A percentile compares a stretch with the other conserved stretches of the same genome.
Evolutionary conservation across 2,888 invertebrate species (phyloP).

Genomic region (Diplolepis rosae): DNA sequence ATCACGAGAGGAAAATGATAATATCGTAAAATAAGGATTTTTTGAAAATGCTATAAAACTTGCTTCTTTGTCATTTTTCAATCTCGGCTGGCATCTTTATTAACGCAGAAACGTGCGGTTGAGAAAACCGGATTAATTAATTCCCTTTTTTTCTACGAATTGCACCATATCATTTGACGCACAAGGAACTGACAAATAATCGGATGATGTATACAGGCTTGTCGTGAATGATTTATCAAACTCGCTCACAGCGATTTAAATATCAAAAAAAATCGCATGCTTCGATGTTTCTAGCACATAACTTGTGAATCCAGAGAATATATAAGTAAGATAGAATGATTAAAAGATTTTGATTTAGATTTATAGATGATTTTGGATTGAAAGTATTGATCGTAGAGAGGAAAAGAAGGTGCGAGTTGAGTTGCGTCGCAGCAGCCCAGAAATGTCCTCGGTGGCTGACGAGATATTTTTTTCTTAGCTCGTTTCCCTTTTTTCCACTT

Average conservation of each 20-base stretch:
- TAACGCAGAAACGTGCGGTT: background rate
- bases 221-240: slow-evolving; percentile 25
- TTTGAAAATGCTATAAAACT: slow-evolving; percentile 1
- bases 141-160: slow-evolving; percentile 9
- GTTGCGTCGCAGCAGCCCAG: slow-evolving; percentile 34
- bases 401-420: slow-evolving; percentile 22
- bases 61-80: slow-evolving; percentile 12
- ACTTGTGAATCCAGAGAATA: background rate
- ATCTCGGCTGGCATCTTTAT: slow-evolving; percentile 20
- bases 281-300: slow-evolving; percentile 5
- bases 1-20: no score
- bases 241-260: slow-evolving; percentile 17
- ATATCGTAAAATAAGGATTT: background rate
- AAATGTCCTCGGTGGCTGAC: slow-evolving; percentile 49
- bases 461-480: slow-evolving; percentile 35
- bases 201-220: slow-evolving; percentile 28
- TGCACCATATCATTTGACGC: slow-evolving; percentile 28
- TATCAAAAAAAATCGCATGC: slow-evolving; percentile 34
- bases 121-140: slow-evolving; percentile 27
- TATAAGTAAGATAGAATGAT: background rate
- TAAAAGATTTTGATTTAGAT: no score
- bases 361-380: background rate
- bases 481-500: slow-evolving; percentile 48
- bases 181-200: slow-evolving; percentile 27
- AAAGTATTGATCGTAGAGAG: background rate